Base-by-base conservation (phyloP, 2,888 invertebrate genomes). In the Pterostichus madidus region DNA sequence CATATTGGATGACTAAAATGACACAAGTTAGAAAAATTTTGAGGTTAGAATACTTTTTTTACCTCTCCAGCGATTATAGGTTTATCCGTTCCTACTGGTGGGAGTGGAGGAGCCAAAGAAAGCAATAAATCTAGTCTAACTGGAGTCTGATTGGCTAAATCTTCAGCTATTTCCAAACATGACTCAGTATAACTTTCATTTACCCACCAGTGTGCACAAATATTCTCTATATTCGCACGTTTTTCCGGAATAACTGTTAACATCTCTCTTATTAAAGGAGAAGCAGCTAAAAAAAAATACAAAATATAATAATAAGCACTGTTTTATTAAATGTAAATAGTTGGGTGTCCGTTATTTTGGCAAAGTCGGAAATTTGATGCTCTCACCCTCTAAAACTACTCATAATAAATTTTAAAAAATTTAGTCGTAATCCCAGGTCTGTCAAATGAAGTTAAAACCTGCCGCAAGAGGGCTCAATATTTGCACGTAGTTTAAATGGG, bases 201-300 rank as follows among this genome's bases (percentile, higher is more conserved):
- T 84, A 99, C 96, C 99, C 99, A 99, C 96, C 97, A 96, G 91
- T 99, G 97, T 61, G 95, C 94, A 88, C 99, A 98, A 85, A 99
- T 98, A 89, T 97, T 97, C 84, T 96, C 96, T 85, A 99, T 97
- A 87, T 96, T 96, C 7, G 98, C 98, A 85, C 99, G 93, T 87
- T 96, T 94, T 71, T 94, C 92, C 0, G 99, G 97, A 87, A 96
- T 96, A 56, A 99, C 98, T 0, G 97, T 97, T 86, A 99, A 92
- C 96, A 99, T 97, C 86, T 97, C 96, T 75, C 97, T 93, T 85
- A 99, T 99, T 75, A 99, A 92, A 73, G 97, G 95, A 5, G 99
- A 98, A 0, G 99, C 99, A 86, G 95, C 97, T 96, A 91, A 32
- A 92, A 91, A 84, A 83, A 2, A 2, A 2, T 83, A 59, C 73